Conservation (phyloP, 2,797 vertebrate species). For the Sarcoramphus papa region DNA sequence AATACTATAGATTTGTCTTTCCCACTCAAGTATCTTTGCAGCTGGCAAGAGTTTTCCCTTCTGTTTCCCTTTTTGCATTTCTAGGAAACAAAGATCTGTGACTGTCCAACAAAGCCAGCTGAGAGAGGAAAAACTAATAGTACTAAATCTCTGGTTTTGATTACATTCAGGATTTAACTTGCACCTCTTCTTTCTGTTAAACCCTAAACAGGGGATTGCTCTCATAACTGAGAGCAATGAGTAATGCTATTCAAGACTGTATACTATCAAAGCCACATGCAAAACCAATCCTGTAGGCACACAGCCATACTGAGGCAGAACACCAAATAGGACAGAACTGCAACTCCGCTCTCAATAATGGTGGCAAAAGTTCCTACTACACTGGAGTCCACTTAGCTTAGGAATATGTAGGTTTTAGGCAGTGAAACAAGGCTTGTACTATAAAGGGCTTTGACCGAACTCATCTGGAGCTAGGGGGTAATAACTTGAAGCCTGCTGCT, state of each 20-base stretch:
- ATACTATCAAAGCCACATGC: background rate
- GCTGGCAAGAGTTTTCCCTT: background rate
- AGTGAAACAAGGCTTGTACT: background rate
- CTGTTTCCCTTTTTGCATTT: background rate
- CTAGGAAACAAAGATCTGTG: background rate
- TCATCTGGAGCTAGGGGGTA: background rate
- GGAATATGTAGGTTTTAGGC: background rate
- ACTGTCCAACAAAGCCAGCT: background rate
- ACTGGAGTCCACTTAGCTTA: background rate
- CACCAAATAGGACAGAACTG: background rate
- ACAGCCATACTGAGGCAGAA: background rate
- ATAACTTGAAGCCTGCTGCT: background rate
- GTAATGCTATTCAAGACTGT: background rate
- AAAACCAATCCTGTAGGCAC: background rate
- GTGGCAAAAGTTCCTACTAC: background rate
- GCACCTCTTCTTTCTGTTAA: background rate
- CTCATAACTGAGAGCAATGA: background rate
- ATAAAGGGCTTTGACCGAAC: background rate
- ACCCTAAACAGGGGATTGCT: background rate
- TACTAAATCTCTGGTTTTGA: background rate
- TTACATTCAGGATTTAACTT: background rate
- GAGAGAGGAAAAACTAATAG: background rate
- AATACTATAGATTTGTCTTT: background rate
- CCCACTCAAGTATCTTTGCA: background rate
- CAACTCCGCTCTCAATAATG: background rate